Conservation (phyloP, 2,888 invertebrate species). For the Byasa hedistus region DNA sequence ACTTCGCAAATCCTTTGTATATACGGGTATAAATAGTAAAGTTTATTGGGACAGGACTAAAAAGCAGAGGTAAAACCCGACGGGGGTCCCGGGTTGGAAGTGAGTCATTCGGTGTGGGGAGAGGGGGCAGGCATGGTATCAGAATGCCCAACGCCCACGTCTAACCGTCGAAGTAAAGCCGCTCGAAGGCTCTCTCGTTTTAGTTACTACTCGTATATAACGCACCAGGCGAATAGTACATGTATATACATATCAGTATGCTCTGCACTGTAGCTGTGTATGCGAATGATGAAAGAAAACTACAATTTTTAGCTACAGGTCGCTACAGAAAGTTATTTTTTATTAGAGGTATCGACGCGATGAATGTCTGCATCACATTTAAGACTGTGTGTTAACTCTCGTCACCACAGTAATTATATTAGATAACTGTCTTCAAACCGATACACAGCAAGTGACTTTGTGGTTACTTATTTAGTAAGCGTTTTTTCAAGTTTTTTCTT, state of each 20-base stretch:
- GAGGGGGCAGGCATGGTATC: slow-evolving; percentile 8
- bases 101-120: slow-evolving; percentile 16
- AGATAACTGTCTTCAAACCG: too few species aligned
- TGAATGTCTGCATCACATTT: too few species aligned
- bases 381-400: too few species aligned
- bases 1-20: neutral
- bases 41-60: slow-evolving; percentile 1
- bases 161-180: slow-evolving; percentile 8
- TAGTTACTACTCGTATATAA: slow-evolving; percentile 17
- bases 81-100: neutral
- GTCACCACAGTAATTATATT: too few species aligned
- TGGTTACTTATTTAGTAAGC: too few species aligned
- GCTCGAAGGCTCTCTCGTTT: slow-evolving; percentile 14
- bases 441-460: too few species aligned
- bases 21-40: neutral
- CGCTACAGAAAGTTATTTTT: too few species aligned
- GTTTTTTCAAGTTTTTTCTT: too few species aligned
- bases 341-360: too few species aligned
- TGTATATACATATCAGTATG: neutral
- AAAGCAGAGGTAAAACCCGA: slow-evolving; percentile 15
- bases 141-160: slow-evolving; percentile 15
- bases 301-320: too few species aligned
- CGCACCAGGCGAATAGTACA: neutral
- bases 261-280: neutral
- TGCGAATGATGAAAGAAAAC: too few species aligned